Evolutionary conservation across 1,140 invertebrate genomes (phyloP).

Genomic region (Papilio xuthus): DNA sequence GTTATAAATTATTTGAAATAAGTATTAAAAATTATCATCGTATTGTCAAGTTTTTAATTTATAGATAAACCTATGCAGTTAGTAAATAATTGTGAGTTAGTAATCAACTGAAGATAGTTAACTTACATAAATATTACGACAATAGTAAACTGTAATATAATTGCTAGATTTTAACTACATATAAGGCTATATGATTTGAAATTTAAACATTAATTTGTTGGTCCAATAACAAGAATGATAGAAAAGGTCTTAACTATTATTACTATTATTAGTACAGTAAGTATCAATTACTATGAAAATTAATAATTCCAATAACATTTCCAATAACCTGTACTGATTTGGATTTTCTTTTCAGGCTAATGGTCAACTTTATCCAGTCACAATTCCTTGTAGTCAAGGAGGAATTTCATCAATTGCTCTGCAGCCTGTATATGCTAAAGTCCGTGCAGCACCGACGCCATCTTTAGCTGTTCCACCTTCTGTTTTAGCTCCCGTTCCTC

Average conservation of each 20-base stretch:
- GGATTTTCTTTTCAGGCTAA: constrained; percentile 11
- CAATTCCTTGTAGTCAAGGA: constrained; percentile 9
- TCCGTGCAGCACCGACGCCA: background rate
- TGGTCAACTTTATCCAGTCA: constrained; percentile 19
- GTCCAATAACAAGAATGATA: constrained; percentile 13
- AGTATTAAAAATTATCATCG: background rate
- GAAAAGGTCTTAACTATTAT: background rate
- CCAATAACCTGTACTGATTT: background rate
- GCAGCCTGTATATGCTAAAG: background rate
- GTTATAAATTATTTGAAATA: background rate
- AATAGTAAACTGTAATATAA: constrained; percentile 14
- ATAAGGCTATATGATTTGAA: constrained; percentile 18
- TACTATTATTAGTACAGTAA: constrained; percentile 24
- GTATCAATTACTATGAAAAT: background rate
- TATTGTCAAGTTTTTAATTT: background rate
- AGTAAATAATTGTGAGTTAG: background rate
- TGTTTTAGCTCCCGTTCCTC: background rate
- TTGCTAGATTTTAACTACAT: constrained; percentile 3
- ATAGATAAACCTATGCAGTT: background rate
- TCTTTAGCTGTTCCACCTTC: background rate
- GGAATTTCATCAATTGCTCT: background rate
- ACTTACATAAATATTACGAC: constrained; percentile 4
- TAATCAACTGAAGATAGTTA: constrained; percentile 19
- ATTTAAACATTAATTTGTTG: constrained; percentile 16
- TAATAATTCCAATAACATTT: background rate